Percentiles rank a stretch among this genome's conserved stretches.
Conservation (phyloP, 2,113 vertebrate species). For the Notechis scutatus region DNA sequence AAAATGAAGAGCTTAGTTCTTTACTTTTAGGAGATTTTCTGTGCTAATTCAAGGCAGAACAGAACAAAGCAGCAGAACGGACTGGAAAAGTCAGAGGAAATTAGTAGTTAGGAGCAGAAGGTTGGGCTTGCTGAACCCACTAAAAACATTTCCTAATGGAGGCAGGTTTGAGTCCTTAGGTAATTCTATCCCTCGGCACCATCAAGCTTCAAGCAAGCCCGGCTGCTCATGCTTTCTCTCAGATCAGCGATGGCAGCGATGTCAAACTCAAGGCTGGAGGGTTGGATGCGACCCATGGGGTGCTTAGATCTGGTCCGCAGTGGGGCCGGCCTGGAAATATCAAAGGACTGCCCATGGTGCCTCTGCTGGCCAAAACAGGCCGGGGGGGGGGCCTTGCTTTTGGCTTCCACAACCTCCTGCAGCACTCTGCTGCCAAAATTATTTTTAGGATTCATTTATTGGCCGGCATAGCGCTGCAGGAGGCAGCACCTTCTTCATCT, state of each 20-base stretch:
- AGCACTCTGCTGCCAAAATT: too few species aligned
- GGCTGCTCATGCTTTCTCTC: neutral
- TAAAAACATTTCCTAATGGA: neutral
- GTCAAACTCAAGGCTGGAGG: too few species aligned
- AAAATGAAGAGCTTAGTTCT: neutral
- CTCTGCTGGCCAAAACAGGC: too few species aligned
- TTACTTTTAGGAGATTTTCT: neutral
- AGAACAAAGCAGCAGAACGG: neutral
- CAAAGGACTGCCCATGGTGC: too few species aligned
- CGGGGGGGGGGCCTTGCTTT: too few species aligned
- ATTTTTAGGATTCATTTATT: too few species aligned
- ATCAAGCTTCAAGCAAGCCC: neutral
- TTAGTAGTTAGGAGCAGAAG: neutral
- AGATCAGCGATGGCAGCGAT: neutral
- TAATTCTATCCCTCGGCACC: neutral
- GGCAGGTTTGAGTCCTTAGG: neutral
- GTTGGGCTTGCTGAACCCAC: neutral
- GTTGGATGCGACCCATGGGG: too few species aligned
- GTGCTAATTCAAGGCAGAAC: neutral
- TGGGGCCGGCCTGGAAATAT: too few species aligned
- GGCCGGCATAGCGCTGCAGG: too few species aligned
- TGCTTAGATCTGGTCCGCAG: too few species aligned
- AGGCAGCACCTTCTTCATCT: too few species aligned
- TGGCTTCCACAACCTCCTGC: too few species aligned
- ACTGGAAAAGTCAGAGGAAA: neutral